A percentile compares a stretch with the other conserved stretches of the same genome.
Conservation (phyloP, 2,113 vertebrate genomes). For the Pedionomus torquatus region DNA sequence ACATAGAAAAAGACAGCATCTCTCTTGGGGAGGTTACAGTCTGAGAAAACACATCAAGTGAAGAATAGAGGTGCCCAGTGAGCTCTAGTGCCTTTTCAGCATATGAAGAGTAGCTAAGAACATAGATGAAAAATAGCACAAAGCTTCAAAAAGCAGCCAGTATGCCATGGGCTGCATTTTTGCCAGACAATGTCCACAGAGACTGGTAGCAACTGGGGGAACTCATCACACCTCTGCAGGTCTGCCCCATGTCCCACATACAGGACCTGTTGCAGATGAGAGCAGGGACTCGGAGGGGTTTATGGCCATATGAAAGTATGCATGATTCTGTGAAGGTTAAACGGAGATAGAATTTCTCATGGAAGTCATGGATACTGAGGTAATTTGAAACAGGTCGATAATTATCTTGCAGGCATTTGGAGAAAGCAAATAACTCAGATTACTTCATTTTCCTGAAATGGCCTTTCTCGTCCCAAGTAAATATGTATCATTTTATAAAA, state of each 20-base stretch:
- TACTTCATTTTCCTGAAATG: background rate
- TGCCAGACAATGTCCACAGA: background rate
- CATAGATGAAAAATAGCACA: background rate
- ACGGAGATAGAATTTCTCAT: background rate
- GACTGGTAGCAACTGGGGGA: background rate
- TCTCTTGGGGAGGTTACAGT: background rate
- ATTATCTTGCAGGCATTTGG: background rate
- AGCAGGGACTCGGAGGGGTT: background rate
- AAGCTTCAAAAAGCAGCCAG: background rate
- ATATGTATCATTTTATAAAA: background rate
- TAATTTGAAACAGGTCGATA: background rate
- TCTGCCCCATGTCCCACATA: too few species aligned
- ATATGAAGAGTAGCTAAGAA: background rate
- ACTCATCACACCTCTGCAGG: background rate
- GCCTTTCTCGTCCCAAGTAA: background rate
- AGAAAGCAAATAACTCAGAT: background rate
- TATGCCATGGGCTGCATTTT: background rate
- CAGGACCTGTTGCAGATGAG: background rate
- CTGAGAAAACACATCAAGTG: background rate
- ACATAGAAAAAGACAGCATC: background rate
- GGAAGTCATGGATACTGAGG: background rate
- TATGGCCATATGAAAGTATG: background rate
- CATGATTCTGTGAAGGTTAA: background rate
- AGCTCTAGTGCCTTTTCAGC: background rate
- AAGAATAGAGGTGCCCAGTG: background rate